phyloP scores from a whole-genome alignment of 1,140 invertebrate species.

The Philotrypesis tridentata region DNA sequence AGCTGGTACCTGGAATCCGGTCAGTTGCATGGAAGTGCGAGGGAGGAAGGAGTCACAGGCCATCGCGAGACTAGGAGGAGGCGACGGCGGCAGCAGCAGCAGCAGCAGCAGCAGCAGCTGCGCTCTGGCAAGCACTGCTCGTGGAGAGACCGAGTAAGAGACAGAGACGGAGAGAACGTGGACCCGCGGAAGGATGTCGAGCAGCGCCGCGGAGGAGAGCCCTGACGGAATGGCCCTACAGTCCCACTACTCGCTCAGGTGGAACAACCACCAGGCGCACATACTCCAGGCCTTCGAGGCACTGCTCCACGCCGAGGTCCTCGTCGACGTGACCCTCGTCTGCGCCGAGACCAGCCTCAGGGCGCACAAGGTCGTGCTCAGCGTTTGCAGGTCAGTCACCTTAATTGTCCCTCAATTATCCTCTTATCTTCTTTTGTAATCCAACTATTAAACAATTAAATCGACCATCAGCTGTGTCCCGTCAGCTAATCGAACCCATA shows the following conservation, averaged over 20 bases:
- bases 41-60: constrained; percentile 38
- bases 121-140: too few species aligned
- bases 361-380: constrained; percentile 92
- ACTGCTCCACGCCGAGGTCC: constrained; percentile 86
- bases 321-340: constrained; percentile 92
- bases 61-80: constrained; percentile 36
- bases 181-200: constrained; percentile 66
- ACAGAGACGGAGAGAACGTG: constrained; percentile 27
- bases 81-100: constrained; percentile 57
- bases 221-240: constrained; percentile 75
- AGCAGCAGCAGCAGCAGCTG: constrained; percentile 46
- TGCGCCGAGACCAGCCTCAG: constrained; percentile 87
- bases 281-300: constrained; percentile 90
- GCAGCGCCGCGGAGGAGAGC: constrained; percentile 61
- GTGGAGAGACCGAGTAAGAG: constrained; percentile 36
- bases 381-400: constrained; percentile 82
- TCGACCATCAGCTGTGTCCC: neutral
- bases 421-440: too few species aligned
- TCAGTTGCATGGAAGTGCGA: constrained; percentile 53
- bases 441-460: neutral
- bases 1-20: constrained; percentile 7
- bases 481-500: neutral
- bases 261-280: constrained; percentile 93
- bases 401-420: too few species aligned
- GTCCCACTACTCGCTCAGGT: constrained; percentile 91